These are phyloP conservation scores for Isotomurus palustris DNA, from an alignment of 2,888 invertebrate species.

Conservation along the genomic window DNA sequence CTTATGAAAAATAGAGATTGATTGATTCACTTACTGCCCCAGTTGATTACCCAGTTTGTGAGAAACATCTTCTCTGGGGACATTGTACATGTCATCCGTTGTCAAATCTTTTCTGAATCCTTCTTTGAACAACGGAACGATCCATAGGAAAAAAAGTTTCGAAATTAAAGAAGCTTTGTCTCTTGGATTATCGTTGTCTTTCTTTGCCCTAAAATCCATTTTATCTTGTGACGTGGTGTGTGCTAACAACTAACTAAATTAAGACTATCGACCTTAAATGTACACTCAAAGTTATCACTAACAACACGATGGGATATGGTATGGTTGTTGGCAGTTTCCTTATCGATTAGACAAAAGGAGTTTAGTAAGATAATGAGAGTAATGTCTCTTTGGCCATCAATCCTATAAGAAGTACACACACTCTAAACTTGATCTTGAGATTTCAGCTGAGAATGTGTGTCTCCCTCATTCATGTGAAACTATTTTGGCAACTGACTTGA, in stretches of 20 bases:
- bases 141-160: constrained; percentile 55
- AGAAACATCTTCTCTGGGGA: constrained; percentile 65
- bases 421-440: no score
- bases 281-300: background rate
- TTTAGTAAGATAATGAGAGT: no score
- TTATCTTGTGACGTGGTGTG: no score
- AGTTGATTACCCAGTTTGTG: constrained; percentile 61
- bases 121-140: constrained; percentile 68
- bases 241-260: no score
- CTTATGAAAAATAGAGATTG: background rate
- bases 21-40: constrained; percentile 58
- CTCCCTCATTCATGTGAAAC: no score
- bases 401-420: no score
- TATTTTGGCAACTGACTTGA: no score
- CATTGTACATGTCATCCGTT: constrained; percentile 67
- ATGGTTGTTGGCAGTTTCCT: no score
- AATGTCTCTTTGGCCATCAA: no score
- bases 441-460: no score
- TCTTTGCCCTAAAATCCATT: constrained; percentile 33
- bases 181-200: constrained; percentile 28
- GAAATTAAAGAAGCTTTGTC: constrained; percentile 27
- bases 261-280: background rate
- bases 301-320: no score
- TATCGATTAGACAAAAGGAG: no score
- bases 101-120: constrained; percentile 69